Evolutionary conservation across 2,888 invertebrate genomes (phyloP).

Genomic region (Muscina levida): DNA sequence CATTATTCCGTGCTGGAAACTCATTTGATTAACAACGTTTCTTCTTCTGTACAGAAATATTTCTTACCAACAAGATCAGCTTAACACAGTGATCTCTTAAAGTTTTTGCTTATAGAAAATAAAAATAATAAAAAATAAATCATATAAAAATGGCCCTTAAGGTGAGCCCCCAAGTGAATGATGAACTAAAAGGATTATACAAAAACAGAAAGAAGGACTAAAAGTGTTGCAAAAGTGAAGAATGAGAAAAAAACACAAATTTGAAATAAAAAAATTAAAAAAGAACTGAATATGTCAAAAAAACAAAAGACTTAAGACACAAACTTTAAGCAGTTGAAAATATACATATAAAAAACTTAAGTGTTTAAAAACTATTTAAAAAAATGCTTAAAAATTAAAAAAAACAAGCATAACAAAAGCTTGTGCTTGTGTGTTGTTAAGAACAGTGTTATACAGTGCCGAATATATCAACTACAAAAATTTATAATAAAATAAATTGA

Average conservation of each 20-base stretch:
- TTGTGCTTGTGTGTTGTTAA: too few relatives aligned
- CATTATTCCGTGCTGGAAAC: constrained; percentile 80
- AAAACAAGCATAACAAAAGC: too few relatives aligned
- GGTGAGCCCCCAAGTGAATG: constrained; percentile 74
- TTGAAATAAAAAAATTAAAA: not conserved
- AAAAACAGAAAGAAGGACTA: constrained; percentile 12
- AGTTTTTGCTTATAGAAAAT: constrained; percentile 50
- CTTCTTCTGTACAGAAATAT: constrained; percentile 35
- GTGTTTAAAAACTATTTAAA: not conserved
- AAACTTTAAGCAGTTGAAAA: constrained; percentile 10
- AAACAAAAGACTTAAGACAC: constrained; percentile 52
- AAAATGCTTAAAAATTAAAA: not conserved
- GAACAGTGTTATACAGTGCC: not conserved
- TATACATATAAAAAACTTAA: constrained; percentile 7
- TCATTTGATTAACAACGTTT: constrained; percentile 76
- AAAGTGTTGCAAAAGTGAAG: not conserved
- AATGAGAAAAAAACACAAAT: constrained; percentile 7
- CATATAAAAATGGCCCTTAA: constrained; percentile 75
- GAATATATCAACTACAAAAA: not conserved
- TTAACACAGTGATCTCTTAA: constrained; percentile 71
- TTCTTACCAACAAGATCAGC: too few relatives aligned
- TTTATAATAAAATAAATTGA: not conserved
- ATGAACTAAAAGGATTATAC: constrained; percentile 40
- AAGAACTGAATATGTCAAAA: constrained; percentile 8
- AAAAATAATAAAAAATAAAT: constrained; percentile 59